These are phyloP conservation scores for Rhynchomys soricoides DNA, from an alignment of 2,113 vertebrate genomes.

Conservation along the genomic window DNA sequence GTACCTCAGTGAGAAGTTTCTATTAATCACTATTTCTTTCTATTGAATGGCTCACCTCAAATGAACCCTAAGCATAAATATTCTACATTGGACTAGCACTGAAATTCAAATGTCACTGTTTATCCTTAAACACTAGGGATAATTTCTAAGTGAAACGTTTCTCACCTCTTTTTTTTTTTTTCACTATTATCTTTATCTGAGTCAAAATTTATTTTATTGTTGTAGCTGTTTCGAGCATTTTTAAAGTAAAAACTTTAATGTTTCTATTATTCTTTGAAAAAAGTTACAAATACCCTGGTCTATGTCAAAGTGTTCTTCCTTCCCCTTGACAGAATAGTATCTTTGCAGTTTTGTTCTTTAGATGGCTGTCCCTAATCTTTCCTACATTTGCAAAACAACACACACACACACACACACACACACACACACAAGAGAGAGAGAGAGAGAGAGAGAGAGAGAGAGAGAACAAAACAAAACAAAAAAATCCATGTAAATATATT, in stretches of 20 bases:
- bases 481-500: background rate
- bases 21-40: constrained; percentile 10
- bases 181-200: background rate
- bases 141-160: background rate
- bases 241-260: background rate
- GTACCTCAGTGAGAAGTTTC: background rate
- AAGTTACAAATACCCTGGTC: background rate
- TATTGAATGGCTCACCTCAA: background rate
- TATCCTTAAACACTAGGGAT: background rate
- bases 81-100: background rate
- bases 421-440: no score
- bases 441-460: no score
- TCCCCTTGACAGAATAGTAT: background rate
- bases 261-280: background rate
- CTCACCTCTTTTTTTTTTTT: background rate
- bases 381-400: background rate
- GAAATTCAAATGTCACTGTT: background rate
- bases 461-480: background rate
- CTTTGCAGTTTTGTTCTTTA: background rate
- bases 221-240: background rate
- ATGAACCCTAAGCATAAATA: background rate
- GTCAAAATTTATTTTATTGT: background rate
- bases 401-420: background rate
- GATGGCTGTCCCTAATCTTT: background rate
- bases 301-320: background rate